Percentiles rank a stretch among this genome's conserved stretches.
These are phyloP conservation scores for Scytalopus superciliaris DNA, from an alignment of 2,113 vertebrate species.

Conservation along the genomic window DNA sequence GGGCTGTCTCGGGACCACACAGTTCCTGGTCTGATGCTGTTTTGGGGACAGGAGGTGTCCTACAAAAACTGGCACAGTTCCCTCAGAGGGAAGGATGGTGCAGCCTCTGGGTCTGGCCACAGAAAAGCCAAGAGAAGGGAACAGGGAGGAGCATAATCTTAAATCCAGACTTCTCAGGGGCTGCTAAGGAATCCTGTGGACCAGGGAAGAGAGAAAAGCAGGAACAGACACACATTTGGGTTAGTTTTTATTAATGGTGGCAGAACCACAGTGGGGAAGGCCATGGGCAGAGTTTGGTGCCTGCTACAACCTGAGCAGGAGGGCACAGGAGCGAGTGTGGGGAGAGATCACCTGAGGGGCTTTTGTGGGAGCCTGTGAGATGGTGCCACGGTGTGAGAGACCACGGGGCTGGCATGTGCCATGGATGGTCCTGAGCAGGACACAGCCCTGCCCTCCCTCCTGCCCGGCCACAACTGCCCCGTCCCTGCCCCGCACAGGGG, in stretches of 20 bases:
- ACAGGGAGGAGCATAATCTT: neutral
- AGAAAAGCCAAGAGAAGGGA: neutral
- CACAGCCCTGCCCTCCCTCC: fast-evolving
- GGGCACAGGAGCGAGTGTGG: fast-evolving
- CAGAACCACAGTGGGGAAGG: neutral
- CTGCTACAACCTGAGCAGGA: neutral
- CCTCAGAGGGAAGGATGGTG: neutral
- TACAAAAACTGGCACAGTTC: neutral
- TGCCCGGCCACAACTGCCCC: fast-evolving
- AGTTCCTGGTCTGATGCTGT: fast-evolving
- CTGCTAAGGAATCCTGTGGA: neutral
- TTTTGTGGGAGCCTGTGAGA: neutral
- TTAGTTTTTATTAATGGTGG: neutral
- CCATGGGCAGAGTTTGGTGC: fast-evolving
- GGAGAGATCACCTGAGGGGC: neutral
- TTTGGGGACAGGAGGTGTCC: neutral
- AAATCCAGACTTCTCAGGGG: neutral
- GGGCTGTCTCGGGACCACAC: neutral
- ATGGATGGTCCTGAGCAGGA: fast-evolving
- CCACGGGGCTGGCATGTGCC: fast-evolving
- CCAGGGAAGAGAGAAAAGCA: neutral
- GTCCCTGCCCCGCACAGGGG: fast-evolving
- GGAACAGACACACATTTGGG: neutral
- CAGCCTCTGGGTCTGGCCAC: neutral
- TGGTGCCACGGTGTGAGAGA: fast-evolving